Conservation (phyloP, 92 coral and sea anemone genomes). For the Zoanthus sociatus region DNA sequence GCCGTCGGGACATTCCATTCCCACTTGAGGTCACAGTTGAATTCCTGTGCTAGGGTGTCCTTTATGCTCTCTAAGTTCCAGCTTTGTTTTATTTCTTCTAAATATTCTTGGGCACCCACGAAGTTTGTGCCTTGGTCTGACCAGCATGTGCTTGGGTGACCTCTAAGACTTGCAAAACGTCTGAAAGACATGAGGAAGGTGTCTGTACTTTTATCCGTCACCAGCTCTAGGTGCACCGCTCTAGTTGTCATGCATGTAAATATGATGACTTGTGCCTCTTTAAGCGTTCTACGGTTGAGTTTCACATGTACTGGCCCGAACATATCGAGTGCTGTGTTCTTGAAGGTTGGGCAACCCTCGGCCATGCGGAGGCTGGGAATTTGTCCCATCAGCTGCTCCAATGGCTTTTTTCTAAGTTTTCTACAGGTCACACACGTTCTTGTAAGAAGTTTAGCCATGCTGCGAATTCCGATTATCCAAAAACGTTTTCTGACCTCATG, state of each 20-base stretch:
- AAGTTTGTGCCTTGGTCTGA: conserved; percentile 26
- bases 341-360: conserved; percentile 59
- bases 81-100: not conserved
- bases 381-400: conserved; percentile 56
- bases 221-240: conserved; percentile 69
- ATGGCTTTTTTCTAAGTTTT: conserved; percentile 62
- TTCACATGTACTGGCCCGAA: conserved; percentile 73
- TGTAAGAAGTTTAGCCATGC: conserved; percentile 48
- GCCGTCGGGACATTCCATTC: conserved; percentile 72
- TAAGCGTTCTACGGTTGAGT: conserved; percentile 64
- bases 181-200: conserved; percentile 71
- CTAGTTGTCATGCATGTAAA: conserved; percentile 70
- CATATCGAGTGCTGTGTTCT: conserved; percentile 76
- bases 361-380: conserved; percentile 67
- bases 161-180: conserved; percentile 57
- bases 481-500: conserved; percentile 66
- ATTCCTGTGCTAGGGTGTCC: conserved; percentile 28
- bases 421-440: conserved; percentile 39
- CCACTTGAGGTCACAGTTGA: conserved; percentile 74
- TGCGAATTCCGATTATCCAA: conserved; percentile 68
- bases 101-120: not conserved
- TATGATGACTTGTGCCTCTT: conserved; percentile 67
- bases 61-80: not conserved
- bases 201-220: conserved; percentile 66
- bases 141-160: conserved; percentile 55